Base-by-base conservation (phyloP, 2,888 invertebrate genomes). In the Suillia variegata region DNA sequence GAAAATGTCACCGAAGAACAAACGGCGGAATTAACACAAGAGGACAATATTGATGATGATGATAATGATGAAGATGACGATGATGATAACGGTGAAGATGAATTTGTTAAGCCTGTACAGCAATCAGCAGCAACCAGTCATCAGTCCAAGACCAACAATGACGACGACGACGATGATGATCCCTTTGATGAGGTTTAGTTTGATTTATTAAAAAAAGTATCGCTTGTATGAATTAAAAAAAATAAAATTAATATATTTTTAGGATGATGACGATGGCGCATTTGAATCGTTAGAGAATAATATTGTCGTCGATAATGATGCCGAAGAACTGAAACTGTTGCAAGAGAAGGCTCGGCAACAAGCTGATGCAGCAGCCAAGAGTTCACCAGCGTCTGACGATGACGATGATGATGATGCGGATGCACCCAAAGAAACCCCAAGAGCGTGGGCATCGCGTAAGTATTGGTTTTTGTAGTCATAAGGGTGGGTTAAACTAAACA, bases 131-230 rank as follows among this genome's bases (percentile, higher is more conserved):
- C 70, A 24, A 15, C 59, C 31, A 42, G n/a, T 59, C 58, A 69
- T 61, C 52, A 58, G 58, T 64, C 68, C 34, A 60, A 34, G 59
- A 38, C 45, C 12, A 62, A 75, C 20, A 69, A 75, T 15, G 71
- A 78, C 12, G 71, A 70, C 45, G 79, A 77, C 52, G 74, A 74
- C 50, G 68, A 74, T 31, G 73, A 77, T 54, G 73, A 75, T 71
- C 85, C 84, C 47, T 84, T 85, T 65, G 78, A 81, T 61, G 85
- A 86, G 83, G 85, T 85, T 75, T 54, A 53, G 57, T 31, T 12
- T 8, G 12, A 49, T 55, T 58, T 42, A 26, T 13, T 17, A 15
- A 17, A 12, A 12, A 21, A n/a, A 21, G 20, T 48, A 52, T 33
- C 17, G 20, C n/a, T 50, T 50, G n/a, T n/a, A n/a, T n/a, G n/a